phyloP scores from a whole-genome alignment of 1,140 invertebrate species.

The Drosophila azteca region DNA sequence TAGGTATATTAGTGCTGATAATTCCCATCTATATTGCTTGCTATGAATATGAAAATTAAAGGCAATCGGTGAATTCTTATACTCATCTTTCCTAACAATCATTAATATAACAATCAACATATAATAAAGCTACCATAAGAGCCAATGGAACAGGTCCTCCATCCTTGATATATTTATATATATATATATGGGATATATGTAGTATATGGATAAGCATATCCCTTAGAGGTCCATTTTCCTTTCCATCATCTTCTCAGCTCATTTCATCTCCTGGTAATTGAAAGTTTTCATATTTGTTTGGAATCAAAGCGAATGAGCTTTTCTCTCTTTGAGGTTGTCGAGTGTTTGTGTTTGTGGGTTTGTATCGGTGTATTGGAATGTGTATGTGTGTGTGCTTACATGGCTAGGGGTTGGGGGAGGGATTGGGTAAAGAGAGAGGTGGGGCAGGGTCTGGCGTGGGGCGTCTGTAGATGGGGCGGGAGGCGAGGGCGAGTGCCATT shows the following conservation, averaged over 20 bases:
- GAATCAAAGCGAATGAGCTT: slow-evolving; percentile 41
- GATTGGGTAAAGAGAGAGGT: slow-evolving; percentile 5
- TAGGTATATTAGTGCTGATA: neutral
- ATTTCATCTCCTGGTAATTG: slow-evolving; percentile 25
- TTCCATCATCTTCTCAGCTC: too few relatives aligned
- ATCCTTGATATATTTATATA: slow-evolving; percentile 16
- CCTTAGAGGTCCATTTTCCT: too few relatives aligned
- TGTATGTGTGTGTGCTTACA: slow-evolving; percentile 48
- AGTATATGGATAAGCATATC: neutral
- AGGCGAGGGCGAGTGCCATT: neutral
- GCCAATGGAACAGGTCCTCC: slow-evolving; percentile 10
- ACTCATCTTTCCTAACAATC: slow-evolving; percentile 34
- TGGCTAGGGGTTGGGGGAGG: slow-evolving; percentile 43
- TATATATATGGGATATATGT: neutral
- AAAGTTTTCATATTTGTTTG: slow-evolving; percentile 45
- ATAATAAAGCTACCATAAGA: slow-evolving; percentile 52
- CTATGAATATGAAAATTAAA: slow-evolving; percentile 63
- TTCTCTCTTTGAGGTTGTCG: neutral
- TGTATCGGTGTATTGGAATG: slow-evolving; percentile 12
- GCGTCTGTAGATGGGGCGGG: neutral
- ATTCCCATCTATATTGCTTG: slow-evolving; percentile 27
- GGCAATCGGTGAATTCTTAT: slow-evolving; percentile 74
- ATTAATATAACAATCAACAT: slow-evolving; percentile 14
- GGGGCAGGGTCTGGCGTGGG: neutral
- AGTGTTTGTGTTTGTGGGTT: neutral